Conservation (phyloP, 2,888 invertebrate species). For the Drosophila affinis region DNA sequence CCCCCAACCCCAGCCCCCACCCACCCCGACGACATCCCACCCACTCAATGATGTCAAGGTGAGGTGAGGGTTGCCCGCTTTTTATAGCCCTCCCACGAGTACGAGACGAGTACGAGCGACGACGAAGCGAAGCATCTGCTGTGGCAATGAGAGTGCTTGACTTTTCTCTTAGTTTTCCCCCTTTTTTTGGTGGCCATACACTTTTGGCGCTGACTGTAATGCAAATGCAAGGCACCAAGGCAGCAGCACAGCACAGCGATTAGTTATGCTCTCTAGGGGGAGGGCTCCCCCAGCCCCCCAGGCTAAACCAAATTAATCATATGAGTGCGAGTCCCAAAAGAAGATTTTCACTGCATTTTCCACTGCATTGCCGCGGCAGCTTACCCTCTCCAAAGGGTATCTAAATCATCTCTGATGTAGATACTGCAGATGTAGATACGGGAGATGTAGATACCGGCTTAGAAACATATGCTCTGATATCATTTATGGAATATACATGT, state of each 20-base stretch:
- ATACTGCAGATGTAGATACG: too few relatives aligned
- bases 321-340: conserved; percentile 8
- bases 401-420: too few relatives aligned
- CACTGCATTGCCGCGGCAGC: not conserved
- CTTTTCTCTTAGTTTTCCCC: not conserved
- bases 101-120: not conserved
- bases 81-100: conserved; percentile 54
- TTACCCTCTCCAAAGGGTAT: too few relatives aligned
- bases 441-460: too few relatives aligned
- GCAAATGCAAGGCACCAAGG: conserved; percentile 26
- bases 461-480: too few relatives aligned
- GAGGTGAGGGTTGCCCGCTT: conserved; percentile 75
- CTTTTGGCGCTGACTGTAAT: conserved; percentile 37
- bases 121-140: conserved; percentile 39
- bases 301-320: conserved; percentile 27
- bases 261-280: conserved; percentile 28
- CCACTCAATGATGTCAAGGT: conserved; percentile 70
- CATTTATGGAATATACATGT: too few relatives aligned
- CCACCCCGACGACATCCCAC: conserved; percentile 17
- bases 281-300: not conserved
- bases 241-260: conserved; percentile 30
- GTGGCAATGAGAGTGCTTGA: conserved; percentile 43
- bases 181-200: conserved; percentile 11
- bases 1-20: not conserved
- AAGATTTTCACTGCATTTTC: not conserved